Conservation (phyloP, 1,140 invertebrate species). For the Drosophila varians region DNA sequence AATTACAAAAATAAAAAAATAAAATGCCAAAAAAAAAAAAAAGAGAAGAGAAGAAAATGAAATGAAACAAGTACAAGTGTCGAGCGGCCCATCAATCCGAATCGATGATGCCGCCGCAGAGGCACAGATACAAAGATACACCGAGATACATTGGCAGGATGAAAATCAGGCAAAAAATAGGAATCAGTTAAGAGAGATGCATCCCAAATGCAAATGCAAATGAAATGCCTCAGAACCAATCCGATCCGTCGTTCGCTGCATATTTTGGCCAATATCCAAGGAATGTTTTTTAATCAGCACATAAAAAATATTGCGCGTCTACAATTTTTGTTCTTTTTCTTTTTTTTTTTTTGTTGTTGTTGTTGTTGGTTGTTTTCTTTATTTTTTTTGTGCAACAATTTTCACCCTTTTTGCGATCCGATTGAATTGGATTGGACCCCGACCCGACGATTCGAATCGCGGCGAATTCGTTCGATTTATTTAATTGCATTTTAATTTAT, state of each 20-base stretch:
- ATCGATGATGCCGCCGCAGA: conserved; percentile 67
- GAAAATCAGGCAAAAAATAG: conserved; percentile 27
- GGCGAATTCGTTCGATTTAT: conserved; percentile 74
- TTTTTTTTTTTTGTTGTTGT: too few relatives aligned
- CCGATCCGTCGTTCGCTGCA: conserved; percentile 49
- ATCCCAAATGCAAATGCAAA: conserved; percentile 66
- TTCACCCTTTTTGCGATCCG: conserved; percentile 13
- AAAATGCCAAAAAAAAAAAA: conserved; percentile 41
- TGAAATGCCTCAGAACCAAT: conserved; percentile 54
- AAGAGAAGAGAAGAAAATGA: conserved; percentile 22
- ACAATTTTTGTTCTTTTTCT: conserved; percentile 62
- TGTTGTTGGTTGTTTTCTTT: background rate
- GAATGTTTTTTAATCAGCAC: conserved; percentile 83
- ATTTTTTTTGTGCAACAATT: conserved; percentile 21
- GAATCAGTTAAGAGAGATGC: conserved; percentile 24
- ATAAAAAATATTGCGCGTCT: conserved; percentile 81
- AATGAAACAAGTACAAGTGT: conserved; percentile 72
- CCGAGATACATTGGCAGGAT: conserved; percentile 49
- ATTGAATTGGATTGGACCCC: conserved; percentile 10
- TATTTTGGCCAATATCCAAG: conserved; percentile 83
- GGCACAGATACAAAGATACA: conserved; percentile 33
- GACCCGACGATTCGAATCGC: conserved; percentile 31
- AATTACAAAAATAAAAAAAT: conserved; percentile 71
- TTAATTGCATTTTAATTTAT: conserved; percentile 83
- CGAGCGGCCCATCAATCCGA: conserved; percentile 70